Conservation (phyloP, 1,140 invertebrate species). For the Sinonovacula constricta region DNA sequence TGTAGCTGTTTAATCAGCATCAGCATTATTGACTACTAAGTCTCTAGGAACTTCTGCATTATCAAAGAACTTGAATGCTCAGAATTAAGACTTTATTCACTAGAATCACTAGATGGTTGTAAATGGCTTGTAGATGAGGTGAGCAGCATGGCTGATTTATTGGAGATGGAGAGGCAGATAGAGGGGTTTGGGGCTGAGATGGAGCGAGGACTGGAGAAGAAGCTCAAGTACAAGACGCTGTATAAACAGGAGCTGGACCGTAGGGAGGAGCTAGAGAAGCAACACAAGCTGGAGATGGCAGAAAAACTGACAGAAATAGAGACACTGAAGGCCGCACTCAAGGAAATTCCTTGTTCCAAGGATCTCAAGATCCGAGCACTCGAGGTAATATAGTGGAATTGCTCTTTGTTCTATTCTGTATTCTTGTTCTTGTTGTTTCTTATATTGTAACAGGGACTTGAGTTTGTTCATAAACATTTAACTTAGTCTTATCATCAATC, state of each 20-base stretch:
- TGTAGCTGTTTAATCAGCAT: too few relatives aligned
- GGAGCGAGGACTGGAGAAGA: constrained; percentile 30
- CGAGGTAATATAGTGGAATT: constrained; percentile 43
- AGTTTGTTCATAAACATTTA: neutral
- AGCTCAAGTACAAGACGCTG: constrained; percentile 60
- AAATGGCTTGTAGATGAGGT: too few relatives aligned
- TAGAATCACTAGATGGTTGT: too few relatives aligned
- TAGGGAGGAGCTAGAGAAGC: constrained; percentile 26
- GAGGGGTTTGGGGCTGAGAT: constrained; percentile 45
- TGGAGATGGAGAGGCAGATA: constrained; percentile 12
- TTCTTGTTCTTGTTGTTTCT: neutral
- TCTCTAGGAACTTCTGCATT: too few relatives aligned
- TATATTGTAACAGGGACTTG: neutral
- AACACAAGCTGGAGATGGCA: constrained; percentile 45
- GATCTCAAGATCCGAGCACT: constrained; percentile 56
- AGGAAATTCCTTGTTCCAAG: constrained; percentile 43
- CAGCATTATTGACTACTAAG: too few relatives aligned
- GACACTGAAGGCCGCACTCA: constrained; percentile 38
- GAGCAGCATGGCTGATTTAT: too few relatives aligned
- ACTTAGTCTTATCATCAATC: neutral
- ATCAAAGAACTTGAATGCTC: too few relatives aligned
- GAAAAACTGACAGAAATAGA: constrained; percentile 57
- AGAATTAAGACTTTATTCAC: too few relatives aligned
- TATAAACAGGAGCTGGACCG: constrained; percentile 54
- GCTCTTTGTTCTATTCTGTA: too few relatives aligned